These are phyloP conservation scores for Alethe diademata DNA, from an alignment of 2,113 vertebrate genomes.

Conservation along the genomic window DNA sequence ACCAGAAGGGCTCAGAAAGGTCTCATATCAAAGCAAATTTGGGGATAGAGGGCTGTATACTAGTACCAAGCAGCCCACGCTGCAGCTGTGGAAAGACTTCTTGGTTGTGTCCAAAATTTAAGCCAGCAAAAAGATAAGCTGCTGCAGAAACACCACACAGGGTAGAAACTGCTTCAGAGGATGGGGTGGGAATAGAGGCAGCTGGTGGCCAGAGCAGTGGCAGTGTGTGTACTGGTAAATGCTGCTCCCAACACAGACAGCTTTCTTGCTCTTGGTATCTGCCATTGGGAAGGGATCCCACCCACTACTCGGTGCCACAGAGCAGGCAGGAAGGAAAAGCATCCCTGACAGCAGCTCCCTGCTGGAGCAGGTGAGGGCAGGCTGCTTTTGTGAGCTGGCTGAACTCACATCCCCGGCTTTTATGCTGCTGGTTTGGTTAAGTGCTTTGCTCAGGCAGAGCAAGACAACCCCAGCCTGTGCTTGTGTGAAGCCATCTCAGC, in stretches of 20 bases:
- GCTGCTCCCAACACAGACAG: neutral
- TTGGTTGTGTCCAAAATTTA: neutral
- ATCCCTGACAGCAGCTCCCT: neutral
- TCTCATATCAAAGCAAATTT: neutral
- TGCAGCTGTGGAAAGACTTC: neutral
- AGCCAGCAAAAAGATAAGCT: neutral
- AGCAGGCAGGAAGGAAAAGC: neutral
- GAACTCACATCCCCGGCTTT: neutral
- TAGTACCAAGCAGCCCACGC: neutral
- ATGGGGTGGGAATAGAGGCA: neutral
- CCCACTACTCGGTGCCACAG: neutral
- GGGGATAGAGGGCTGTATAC: neutral
- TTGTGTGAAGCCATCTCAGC: neutral
- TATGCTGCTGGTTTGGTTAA: neutral
- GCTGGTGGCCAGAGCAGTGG: accelerated
- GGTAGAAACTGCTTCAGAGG: neutral
- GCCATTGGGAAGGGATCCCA: neutral
- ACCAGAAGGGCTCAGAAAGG: neutral
- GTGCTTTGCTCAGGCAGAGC: neutral
- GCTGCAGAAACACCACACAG: neutral
- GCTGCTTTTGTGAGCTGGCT: neutral
- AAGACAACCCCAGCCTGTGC: neutral
- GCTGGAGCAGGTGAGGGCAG: neutral
- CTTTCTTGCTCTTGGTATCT: neutral
- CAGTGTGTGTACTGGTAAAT: neutral